These are phyloP conservation scores for Hestina assimilis DNA, from an alignment of 1,140 invertebrate species.

Conservation along the genomic window DNA sequence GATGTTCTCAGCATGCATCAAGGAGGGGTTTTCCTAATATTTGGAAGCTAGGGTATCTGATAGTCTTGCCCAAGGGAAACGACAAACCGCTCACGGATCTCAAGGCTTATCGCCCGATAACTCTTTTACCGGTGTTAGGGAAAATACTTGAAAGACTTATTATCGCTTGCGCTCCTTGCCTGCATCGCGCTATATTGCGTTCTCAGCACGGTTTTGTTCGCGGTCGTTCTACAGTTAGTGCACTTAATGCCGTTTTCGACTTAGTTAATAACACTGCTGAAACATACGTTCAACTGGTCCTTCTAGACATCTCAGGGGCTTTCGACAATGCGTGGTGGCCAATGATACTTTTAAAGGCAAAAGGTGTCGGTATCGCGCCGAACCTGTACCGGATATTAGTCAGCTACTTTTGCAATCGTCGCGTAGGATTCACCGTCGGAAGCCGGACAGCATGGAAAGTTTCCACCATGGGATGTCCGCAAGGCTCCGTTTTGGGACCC, in stretches of 20 bases:
- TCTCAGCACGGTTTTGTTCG: slow-evolving; percentile 49
- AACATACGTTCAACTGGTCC: slow-evolving; percentile 44
- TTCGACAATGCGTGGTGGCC: slow-evolving; percentile 63
- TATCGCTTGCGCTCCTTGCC: slow-evolving; percentile 23
- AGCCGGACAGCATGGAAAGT: no score
- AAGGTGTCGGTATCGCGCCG: slow-evolving; percentile 26
- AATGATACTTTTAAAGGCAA: slow-evolving; percentile 36
- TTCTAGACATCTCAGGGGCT: slow-evolving; percentile 70
- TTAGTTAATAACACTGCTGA: not conserved
- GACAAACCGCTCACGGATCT: slow-evolving; percentile 46
- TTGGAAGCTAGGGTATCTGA: slow-evolving; percentile 58
- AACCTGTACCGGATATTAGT: slow-evolving; percentile 42
- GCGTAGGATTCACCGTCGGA: no score
- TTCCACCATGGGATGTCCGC: no score
- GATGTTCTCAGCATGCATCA: slow-evolving; percentile 35
- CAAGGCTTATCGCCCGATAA: slow-evolving; percentile 60
- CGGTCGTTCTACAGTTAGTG: slow-evolving; percentile 59
- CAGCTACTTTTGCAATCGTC: slow-evolving; percentile 55
- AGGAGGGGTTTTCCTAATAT: slow-evolving; percentile 43
- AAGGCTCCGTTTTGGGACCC: no score
- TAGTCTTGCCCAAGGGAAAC: slow-evolving; percentile 46
- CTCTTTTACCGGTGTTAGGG: slow-evolving; percentile 52
- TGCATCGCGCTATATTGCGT: slow-evolving; percentile 20
- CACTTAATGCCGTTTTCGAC: slow-evolving; percentile 30
- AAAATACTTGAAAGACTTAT: slow-evolving; percentile 64